Evolutionary conservation across 2,113 vertebrate species (phyloP).

Genomic region (Halichoerus grypus): DNA sequence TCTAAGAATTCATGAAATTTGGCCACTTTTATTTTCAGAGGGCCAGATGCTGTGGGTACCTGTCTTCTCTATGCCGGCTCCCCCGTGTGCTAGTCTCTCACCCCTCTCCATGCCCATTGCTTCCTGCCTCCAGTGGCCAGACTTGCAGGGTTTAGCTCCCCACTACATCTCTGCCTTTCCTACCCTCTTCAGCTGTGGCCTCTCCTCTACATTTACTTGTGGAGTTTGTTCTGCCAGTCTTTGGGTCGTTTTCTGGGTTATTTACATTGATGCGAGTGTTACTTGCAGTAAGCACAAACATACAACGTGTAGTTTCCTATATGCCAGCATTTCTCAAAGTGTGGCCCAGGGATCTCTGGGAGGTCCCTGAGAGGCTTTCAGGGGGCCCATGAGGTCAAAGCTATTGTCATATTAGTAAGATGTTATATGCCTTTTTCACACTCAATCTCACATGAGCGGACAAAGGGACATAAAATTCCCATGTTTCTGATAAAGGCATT

Average conservation of each 20-base stretch:
- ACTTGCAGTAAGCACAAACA: background rate
- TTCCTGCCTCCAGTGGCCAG: background rate
- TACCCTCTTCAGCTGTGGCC: background rate
- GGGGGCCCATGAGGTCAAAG: background rate
- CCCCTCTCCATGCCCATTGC: background rate
- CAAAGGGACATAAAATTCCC: background rate
- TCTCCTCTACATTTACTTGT: background rate
- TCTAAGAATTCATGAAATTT: background rate
- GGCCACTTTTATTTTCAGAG: background rate
- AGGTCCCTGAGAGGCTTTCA: background rate
- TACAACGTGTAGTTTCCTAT: background rate
- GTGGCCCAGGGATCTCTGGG: background rate
- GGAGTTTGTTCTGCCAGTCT: background rate
- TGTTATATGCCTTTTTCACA: background rate
- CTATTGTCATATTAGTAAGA: background rate
- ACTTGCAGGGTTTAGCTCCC: background rate
- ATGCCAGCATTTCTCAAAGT: slow-evolving; percentile 11
- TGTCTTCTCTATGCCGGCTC: background rate
- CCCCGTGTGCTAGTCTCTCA: background rate
- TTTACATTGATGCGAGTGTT: background rate
- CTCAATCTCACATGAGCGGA: background rate
- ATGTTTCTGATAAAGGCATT: background rate
- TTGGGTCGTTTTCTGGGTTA: background rate
- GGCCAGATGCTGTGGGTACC: background rate
- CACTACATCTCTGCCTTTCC: background rate